Base-by-base conservation (phyloP, 92 coral and sea anemone species). In the Porites rus region DNA sequence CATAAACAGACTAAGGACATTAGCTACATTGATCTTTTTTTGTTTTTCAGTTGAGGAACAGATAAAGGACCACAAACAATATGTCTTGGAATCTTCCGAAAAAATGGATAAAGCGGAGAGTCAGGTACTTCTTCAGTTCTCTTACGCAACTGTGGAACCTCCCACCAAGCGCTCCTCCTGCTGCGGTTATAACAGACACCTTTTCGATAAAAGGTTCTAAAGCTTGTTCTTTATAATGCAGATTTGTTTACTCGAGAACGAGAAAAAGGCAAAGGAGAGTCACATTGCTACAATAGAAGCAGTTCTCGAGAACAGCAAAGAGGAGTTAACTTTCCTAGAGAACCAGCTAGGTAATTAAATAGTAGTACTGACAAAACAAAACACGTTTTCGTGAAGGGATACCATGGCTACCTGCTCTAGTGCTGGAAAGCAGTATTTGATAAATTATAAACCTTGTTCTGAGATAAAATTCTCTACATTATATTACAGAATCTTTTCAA, bases 281-380 rank as follows among this genome's bases (percentile, higher is more conserved):
- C 91, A 76, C 56, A 92, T 97, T 72, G 84, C 95, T 20, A 79
- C 88, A 25, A 74, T 95, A 85, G 89, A 92, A 73, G 80, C 91
- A 24, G 94, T 88, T 25, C 78, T 97, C 10, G 89, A 77, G 21
- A 88, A 86, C 71, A 97, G 89, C 62, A 93, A 91, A 69, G 96
- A 84, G 69, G 92, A 91, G 69, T 85, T 88, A 28, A 88, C 88
- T 52, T 82, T 73, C 24, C 72, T 94, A 51, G 91, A 90, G 75
- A 93, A 92, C 66, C 96, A 97, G 88, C 88, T 90, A 89, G 98
- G 99, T 95, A 87, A 81, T 31, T 51, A 14, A 51, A 10, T 17
- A 76, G 73, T 24, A 21, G 17, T 20, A 58, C 51, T 0, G 46
- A 3, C 13, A 12, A 28, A 16, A n/a, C 18, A 62, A 25, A 38